Percentiles rank a stretch among this genome's conserved stretches.
Evolutionary conservation across 2,113 vertebrate species (phyloP).

Genomic region (Cairina moschata): DNA sequence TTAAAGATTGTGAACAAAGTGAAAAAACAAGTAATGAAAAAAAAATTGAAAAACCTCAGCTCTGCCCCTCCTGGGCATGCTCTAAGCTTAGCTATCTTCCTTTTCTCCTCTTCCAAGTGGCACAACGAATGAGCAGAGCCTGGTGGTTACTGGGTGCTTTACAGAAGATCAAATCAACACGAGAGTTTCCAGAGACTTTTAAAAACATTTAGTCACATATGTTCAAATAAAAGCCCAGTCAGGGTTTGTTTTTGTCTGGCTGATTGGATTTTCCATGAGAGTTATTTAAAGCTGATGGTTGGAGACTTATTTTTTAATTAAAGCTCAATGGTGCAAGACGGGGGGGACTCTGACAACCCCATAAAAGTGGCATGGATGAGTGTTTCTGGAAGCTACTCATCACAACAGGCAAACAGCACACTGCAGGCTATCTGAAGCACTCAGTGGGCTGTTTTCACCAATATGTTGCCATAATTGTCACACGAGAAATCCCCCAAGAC

Average conservation of each 20-base stretch:
- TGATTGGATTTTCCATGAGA: neutral
- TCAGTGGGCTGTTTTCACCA: neutral
- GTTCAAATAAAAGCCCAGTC: neutral
- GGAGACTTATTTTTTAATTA: conserved; percentile 4
- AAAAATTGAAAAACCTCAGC: neutral
- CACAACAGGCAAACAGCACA: fast-evolving
- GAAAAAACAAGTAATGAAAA: no score
- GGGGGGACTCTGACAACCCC: neutral
- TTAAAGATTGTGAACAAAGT: neutral
- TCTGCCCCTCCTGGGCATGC: neutral
- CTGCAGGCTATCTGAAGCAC: neutral
- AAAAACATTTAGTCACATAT: neutral
- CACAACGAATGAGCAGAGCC: neutral
- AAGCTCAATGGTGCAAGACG: neutral
- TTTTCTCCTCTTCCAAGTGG: neutral
- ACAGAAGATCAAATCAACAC: neutral
- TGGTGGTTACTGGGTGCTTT: neutral
- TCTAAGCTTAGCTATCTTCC: neutral
- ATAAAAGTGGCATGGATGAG: neutral
- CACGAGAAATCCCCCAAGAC: neutral
- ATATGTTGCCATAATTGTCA: neutral
- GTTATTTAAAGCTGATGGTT: neutral
- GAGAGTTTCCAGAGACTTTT: neutral
- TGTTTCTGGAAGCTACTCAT: neutral
- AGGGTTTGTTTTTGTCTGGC: neutral